Evolutionary conservation across 1,140 invertebrate species (phyloP).

Genomic region (fruit fly (Drosophila melanogaster)): DNA sequence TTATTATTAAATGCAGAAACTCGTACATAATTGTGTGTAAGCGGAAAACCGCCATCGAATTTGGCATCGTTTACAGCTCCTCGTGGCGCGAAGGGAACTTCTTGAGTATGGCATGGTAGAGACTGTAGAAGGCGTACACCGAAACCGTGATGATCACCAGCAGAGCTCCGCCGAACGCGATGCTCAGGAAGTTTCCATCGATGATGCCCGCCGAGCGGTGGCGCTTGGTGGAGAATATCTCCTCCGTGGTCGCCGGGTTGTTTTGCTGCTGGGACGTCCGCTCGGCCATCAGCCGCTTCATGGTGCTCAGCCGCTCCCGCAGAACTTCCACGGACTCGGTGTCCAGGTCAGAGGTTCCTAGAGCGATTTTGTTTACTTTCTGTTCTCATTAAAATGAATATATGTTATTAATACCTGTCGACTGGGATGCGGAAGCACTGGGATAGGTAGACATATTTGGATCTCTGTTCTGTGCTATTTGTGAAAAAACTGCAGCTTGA

Average conservation of each 20-base stretch:
- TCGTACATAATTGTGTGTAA: slow-evolving; percentile 26
- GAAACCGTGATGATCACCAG: slow-evolving; percentile 91
- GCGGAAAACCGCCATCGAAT: slow-evolving; percentile 5
- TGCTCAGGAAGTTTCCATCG: slow-evolving; percentile 91
- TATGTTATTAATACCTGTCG: slow-evolving; percentile 30
- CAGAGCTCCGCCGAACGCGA: slow-evolving; percentile 91
- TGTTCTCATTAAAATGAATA: not conserved
- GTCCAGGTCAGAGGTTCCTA: slow-evolving; percentile 85
- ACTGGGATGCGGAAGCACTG: slow-evolving; percentile 50
- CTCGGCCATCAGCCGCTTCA: slow-evolving; percentile 92
- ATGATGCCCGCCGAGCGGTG: slow-evolving; percentile 88
- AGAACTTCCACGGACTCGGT: slow-evolving; percentile 91
- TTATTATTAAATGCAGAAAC: slow-evolving; percentile 66
- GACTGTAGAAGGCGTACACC: slow-evolving; percentile 92
- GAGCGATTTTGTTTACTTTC: not conserved
- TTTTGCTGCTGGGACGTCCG: slow-evolving; percentile 85
- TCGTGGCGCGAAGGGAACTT: slow-evolving; percentile 91
- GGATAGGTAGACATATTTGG: slow-evolving; percentile 51
- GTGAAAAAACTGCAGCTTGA: slow-evolving; percentile 22
- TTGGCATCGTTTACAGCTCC: slow-evolving; percentile 84
- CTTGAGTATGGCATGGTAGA: slow-evolving; percentile 92
- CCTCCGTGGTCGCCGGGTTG: slow-evolving; percentile 85
- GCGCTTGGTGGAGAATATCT: slow-evolving; percentile 84
- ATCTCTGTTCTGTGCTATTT: slow-evolving; percentile 4
- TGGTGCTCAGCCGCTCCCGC: slow-evolving; percentile 89